Evolutionary conservation across 2,113 vertebrate species (phyloP), one percentile per base, ranked within the genome.

Genomic region (Mirounga angustirostris): DNA sequence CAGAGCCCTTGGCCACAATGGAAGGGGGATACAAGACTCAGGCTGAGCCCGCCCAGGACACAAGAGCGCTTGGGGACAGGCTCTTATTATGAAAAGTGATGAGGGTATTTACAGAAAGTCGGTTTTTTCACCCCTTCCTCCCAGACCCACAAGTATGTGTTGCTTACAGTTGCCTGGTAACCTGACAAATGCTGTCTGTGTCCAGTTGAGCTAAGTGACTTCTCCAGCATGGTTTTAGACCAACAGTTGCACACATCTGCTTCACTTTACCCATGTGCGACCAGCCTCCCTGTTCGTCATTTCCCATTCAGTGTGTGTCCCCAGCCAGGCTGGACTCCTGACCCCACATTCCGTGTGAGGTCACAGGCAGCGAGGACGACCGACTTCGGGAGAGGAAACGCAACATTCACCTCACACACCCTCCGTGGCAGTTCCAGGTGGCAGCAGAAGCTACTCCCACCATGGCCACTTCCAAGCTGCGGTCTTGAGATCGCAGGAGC

Each of bases 121-220:
- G 28, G 58, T 5, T 93, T 90, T 76, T 61, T 73, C 33, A 81
- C 71, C 83, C 83, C 89, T 95, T 95, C 58, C 19, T 82, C 94
- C 92, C 94, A 95, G 94, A 58, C 82, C 80, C 81, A 54, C 69
- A 73, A 96, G 82, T 85, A 33, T 93, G 91, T 98, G 94, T 96
- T 95, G 86, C 86, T 93, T 54, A n/a, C 4, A 0, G 97, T 97
- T 95, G 91, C 97, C 97, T 89, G 94, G 97, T 26, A 79, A 95
- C 96, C 93, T 36, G 50, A 85, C 78, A 78, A 30, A 73, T 0
- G 79, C 81, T 50, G 36, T 26, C 46, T 73, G 84, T 69, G 76
- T 85, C 65, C 15, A 43, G 82, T 0, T 14, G 79, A 67, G 91
- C 93, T 69, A 6, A 96, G 59, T 7, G 85, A 58, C 81, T 78